A percentile compares a stretch with the other conserved stretches of the same genome.
phyloP scores from a whole-genome alignment of 2,113 vertebrate species.

The Coregonus clupeaformis region DNA sequence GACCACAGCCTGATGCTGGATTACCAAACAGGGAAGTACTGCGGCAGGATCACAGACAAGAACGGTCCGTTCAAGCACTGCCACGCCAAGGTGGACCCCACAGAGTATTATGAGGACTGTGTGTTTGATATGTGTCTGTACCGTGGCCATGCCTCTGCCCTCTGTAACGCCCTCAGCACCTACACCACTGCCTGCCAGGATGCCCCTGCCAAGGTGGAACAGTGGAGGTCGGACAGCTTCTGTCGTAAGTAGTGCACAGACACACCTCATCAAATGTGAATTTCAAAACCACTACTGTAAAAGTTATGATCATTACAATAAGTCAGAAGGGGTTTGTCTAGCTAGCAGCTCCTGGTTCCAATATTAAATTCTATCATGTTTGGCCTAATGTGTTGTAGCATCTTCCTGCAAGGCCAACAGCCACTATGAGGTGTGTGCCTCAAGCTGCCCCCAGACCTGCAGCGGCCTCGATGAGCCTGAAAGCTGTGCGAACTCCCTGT shows the following conservation, averaged over 20 bases:
- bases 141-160: slow-evolving; percentile 48
- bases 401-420: slow-evolving; percentile 32
- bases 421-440: slow-evolving; percentile 27
- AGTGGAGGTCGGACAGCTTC: slow-evolving; percentile 57
- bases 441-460: slow-evolving; percentile 26
- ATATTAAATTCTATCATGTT: too few species aligned
- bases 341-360: too few species aligned
- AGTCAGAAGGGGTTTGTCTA: too few species aligned
- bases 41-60: slow-evolving; percentile 54
- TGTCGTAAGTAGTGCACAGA: slow-evolving; percentile 48
- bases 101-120: slow-evolving; percentile 57
- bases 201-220: slow-evolving; percentile 23
- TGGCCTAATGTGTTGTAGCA: slow-evolving; percentile 22
- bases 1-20: rapidly evolving
- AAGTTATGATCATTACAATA: too few species aligned
- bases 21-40: slow-evolving; percentile 51
- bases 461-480: slow-evolving; percentile 3
- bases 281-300: too few species aligned
- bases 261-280: neutral
- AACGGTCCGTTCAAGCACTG: slow-evolving; percentile 60
- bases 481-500: slow-evolving; percentile 16
- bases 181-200: slow-evolving; percentile 63
- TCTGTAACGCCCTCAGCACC: slow-evolving; percentile 53
- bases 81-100: slow-evolving; percentile 41
- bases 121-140: slow-evolving; percentile 66